phyloP scores from a whole-genome alignment of 2,888 invertebrate species.

The Rhopalosiphum nymphaeae region DNA sequence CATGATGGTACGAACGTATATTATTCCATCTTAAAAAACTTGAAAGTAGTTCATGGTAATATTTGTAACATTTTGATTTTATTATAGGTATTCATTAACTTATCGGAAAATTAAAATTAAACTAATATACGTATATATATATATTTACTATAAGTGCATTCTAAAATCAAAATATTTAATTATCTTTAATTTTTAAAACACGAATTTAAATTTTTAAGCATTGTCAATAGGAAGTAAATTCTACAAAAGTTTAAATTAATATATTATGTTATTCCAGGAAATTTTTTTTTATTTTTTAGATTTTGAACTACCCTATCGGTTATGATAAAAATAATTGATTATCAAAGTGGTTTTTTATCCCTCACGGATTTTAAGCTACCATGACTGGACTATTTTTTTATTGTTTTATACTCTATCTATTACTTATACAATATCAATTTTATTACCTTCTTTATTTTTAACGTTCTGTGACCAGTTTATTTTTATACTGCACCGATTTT shows the following conservation, averaged over 20 bases:
- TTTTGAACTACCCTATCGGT: neutral
- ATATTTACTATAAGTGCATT: neutral
- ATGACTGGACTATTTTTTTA: conserved; percentile 26
- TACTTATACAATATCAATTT: conserved; percentile 19
- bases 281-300: neutral
- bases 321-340: neutral
- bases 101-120: neutral
- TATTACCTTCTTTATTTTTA: conserved; percentile 37
- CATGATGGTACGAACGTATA: neutral
- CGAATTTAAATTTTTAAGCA: neutral
- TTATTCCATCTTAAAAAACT: neutral
- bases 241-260: neutral
- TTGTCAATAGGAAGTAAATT: neutral
- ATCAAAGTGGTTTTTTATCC: conserved; percentile 7
- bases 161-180: neutral
- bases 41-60: neutral
- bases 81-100: too few species aligned
- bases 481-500: neutral
- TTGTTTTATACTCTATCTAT: conserved; percentile 1
- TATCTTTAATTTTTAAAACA: neutral
- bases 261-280: neutral
- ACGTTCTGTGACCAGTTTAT: neutral
- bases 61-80: neutral
- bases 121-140: neutral
- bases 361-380: neutral